A percentile compares a stretch with the other conserved stretches of the same genome.
Evolutionary conservation across 2,888 invertebrate genomes (phyloP).

Genomic region (Labia minor): DNA sequence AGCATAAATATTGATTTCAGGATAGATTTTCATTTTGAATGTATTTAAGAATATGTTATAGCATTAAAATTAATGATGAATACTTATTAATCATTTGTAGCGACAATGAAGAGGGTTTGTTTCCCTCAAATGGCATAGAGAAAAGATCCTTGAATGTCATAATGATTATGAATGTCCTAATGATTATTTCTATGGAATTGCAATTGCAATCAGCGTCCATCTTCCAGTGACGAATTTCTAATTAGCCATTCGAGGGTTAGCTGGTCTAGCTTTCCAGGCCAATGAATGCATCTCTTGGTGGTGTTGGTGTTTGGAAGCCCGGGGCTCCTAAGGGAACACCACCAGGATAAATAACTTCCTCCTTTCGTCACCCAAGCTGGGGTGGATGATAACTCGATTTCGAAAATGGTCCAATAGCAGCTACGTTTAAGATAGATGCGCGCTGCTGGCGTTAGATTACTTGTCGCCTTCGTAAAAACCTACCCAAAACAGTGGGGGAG

Average conservation of each 20-base stretch:
- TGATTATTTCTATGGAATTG: too few relatives aligned
- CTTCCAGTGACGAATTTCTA: neutral
- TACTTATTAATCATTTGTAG: too few relatives aligned
- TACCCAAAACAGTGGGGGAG: neutral
- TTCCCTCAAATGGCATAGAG: too few relatives aligned
- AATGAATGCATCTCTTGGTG: neutral
- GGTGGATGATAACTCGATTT: slow-evolving; percentile 1
- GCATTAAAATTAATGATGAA: too few relatives aligned
- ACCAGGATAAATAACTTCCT: neutral
- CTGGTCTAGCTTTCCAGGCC: neutral
- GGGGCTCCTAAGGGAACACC: neutral
- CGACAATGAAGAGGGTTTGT: too few relatives aligned
- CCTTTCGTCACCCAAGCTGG: neutral
- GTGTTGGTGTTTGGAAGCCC: neutral
- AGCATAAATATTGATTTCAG: too few relatives aligned
- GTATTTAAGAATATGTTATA: too few relatives aligned
- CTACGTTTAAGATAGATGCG: neutral
- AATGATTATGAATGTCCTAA: too few relatives aligned
- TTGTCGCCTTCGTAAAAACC: slow-evolving; percentile 5
- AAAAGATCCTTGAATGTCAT: too few relatives aligned
- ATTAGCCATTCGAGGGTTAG: neutral
- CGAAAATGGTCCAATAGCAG: slow-evolving; percentile 7
- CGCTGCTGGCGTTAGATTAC: neutral
- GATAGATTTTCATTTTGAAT: too few relatives aligned
- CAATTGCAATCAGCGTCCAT: neutral